These are phyloP conservation scores for Crepidodera aurea DNA, from an alignment of 2,888 invertebrate species.

Conservation along the genomic window DNA sequence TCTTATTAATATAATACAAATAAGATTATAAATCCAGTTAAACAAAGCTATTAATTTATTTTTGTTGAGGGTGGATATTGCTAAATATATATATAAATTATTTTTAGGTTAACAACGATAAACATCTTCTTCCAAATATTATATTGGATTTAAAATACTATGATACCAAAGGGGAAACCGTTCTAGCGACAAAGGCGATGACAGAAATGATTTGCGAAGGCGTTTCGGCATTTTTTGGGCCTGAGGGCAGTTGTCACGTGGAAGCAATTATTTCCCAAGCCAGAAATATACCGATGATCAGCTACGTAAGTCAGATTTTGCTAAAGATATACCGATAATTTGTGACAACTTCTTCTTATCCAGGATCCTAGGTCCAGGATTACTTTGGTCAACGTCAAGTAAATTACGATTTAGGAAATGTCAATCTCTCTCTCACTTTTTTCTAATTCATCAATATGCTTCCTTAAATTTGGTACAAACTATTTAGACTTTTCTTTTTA, in stretches of 20 bases:
- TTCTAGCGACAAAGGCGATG: conserved; percentile 81
- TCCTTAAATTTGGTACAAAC: too few species aligned
- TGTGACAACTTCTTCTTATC: too few species aligned
- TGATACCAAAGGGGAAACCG: conserved; percentile 87
- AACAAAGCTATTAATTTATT: too few species aligned
- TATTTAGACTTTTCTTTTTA: too few species aligned
- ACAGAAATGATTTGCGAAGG: conserved; percentile 92
- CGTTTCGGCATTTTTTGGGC: conserved; percentile 93
- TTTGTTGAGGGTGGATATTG: too few species aligned
- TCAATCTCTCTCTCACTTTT: too few species aligned
- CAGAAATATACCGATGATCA: conserved; percentile 95
- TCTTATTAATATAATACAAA: neutral
- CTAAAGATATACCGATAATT: too few species aligned
- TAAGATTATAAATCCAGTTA: neutral
- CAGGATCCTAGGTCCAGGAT: too few species aligned
- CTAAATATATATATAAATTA: too few species aligned
- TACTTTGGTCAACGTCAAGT: too few species aligned
- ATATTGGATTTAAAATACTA: conserved; percentile 77
- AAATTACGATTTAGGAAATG: too few species aligned
- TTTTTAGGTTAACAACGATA: conserved; percentile 74
- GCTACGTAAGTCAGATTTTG: conserved; percentile 84
- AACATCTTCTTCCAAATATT: conserved; percentile 76
- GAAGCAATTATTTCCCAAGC: conserved; percentile 95
- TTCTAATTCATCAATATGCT: too few species aligned
- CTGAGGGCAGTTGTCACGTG: conserved; percentile 93